phyloP scores from a whole-genome alignment of 2,888 invertebrate species.

The Orthosia incerta region DNA sequence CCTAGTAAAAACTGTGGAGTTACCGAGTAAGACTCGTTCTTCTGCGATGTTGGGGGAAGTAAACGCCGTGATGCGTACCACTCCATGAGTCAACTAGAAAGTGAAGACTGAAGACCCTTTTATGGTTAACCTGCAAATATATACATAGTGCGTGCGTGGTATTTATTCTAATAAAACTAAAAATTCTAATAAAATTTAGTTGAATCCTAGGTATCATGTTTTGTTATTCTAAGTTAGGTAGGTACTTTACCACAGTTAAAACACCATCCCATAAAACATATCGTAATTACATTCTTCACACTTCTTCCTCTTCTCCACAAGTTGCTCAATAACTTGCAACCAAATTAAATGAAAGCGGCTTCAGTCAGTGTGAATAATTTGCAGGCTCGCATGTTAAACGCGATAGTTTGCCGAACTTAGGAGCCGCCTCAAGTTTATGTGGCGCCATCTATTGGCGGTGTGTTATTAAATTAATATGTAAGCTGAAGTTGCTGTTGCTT shows the following conservation, averaged over 20 bases:
- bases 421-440: conserved; percentile 24
- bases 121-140: no score
- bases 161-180: no score
- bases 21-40: no score
- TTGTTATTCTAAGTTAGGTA: background rate
- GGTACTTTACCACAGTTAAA: background rate
- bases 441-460: conserved; percentile 45
- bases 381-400: conserved; percentile 23
- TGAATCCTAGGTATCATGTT: background rate
- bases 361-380: conserved; percentile 55
- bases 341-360: conserved; percentile 54
- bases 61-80: no score
- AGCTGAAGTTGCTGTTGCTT: conserved; percentile 16
- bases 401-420: conserved; percentile 41
- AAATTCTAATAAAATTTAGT: no score
- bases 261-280: background rate
- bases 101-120: no score
- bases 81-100: no score
- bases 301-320: conserved; percentile 22
- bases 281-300: background rate
- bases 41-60: no score
- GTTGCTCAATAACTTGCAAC: conserved; percentile 39
- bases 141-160: no score
- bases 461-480: conserved; percentile 44
- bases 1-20: no score